Evolutionary conservation across 2,113 vertebrate species (phyloP), one percentile per base, ranked within the genome.

Genomic region (Ophthalmolycus amberensis): DNA sequence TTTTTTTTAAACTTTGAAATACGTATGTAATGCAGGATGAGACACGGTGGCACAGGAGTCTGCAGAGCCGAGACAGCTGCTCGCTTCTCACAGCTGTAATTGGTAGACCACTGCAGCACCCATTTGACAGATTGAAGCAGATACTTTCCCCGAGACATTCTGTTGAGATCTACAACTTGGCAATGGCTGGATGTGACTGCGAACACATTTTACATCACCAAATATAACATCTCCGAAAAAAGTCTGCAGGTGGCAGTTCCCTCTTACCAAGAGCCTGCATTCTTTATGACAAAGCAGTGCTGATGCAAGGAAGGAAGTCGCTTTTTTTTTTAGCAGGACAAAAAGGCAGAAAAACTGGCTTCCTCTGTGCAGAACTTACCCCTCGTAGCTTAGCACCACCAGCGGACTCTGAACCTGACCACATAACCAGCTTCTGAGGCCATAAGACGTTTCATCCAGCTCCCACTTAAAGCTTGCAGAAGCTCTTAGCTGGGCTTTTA

Each of bases 131-230:
- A 90, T 89, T 71, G 87, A 34, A 84, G 79, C 76, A 83, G 89
- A 80, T 84, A 81, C 85, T 85, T 88, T 86, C 67, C 22, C 70
- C 16, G 18, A 84, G 88, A 88, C 83, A 75, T 84, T 83, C 85
- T 88, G 81, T 85, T 66, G 89, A 90, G 84, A 89, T 84, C 84
- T 91, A 80, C 90, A 79, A 90, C 84, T 87, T 37, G 75, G 83
- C 67, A 70, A 32, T 71, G 75, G 86, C 82, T 84, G 88, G 79
- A 86, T 82, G 70, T 86, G 90, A 90, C 76, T 29, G 85, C 64
- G 81, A 90, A 88, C 86, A 85, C 84, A 76, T 88, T 92, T 91
- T 86, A 90, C 72, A 86, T 90, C 83, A 85, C 89, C 82, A 75
- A 90, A 91, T 92, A 90, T 89, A 91, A 91, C 80, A 69, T 89